These are phyloP conservation scores for Oscheius myriophilus DNA, from an alignment of 2,888 invertebrate species.

Conservation along the genomic window DNA sequence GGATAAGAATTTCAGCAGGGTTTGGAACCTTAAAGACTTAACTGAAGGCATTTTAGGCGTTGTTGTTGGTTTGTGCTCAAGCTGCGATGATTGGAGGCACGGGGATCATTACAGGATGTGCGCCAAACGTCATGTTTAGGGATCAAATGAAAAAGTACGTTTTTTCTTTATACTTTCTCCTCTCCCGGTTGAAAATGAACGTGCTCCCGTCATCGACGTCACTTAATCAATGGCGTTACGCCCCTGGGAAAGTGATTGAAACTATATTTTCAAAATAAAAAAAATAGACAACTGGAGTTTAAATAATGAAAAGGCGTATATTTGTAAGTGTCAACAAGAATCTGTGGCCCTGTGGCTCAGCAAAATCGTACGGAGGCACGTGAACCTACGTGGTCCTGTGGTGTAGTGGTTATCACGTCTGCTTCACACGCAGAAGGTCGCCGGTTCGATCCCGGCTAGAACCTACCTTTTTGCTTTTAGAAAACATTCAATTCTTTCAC, in stretches of 20 bases:
- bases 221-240: too few species aligned
- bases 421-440: constrained; percentile 67
- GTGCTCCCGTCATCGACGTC: too few species aligned
- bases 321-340: too few species aligned
- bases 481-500: too few species aligned
- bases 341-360: too few species aligned
- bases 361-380: too few species aligned
- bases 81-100: constrained; percentile 47
- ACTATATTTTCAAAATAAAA: too few species aligned
- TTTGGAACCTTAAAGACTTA: neutral
- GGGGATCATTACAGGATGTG: constrained; percentile 44
- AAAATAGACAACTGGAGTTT: too few species aligned
- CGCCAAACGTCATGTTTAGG: constrained; percentile 44
- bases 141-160: constrained; percentile 40
- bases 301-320: too few species aligned
- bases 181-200: too few species aligned
- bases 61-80: constrained; percentile 44
- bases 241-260: too few species aligned
- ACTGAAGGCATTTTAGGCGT: constrained; percentile 10
- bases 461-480: constrained; percentile 9
- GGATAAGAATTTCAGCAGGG: constrained; percentile 1
- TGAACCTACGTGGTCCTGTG: constrained; percentile 52
- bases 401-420: constrained; percentile 66
- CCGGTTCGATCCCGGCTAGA: constrained; percentile 60
- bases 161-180: too few species aligned